phyloP scores from a whole-genome alignment of 2,888 invertebrate species.

The Calameuta idolon region DNA sequence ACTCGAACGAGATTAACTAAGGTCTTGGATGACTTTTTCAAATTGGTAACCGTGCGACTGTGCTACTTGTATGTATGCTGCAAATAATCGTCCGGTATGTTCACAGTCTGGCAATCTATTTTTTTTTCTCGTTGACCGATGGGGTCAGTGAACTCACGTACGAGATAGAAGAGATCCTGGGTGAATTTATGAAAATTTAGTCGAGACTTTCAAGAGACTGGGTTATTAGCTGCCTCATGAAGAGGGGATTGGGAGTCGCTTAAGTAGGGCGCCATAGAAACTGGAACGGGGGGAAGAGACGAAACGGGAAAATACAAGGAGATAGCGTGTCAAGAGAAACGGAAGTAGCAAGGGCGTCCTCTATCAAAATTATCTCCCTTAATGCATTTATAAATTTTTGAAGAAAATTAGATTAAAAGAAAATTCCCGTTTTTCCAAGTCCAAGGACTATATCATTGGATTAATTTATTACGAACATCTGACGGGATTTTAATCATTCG shows the following conservation, averaged over 20 bases:
- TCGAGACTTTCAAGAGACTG: conserved; percentile 17
- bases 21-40: background rate
- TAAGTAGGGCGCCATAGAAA: conserved; percentile 7
- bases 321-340: conserved; percentile 20
- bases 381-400: background rate
- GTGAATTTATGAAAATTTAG: conserved; percentile 25
- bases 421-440: too few species aligned
- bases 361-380: background rate
- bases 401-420: too few species aligned
- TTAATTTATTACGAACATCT: background rate
- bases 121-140: background rate
- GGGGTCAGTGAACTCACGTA: background rate
- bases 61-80: background rate
- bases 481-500: background rate
- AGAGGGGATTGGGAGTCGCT: conserved; percentile 14
- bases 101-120: background rate
- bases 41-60: background rate
- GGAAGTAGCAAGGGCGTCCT: conserved; percentile 17
- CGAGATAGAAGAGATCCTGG: background rate
- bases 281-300: conserved; percentile 1
- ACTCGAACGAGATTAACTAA: background rate
- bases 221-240: conserved; percentile 23
- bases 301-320: conserved; percentile 11
- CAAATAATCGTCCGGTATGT: background rate
- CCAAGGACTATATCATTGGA: too few species aligned